These are phyloP conservation scores for Stegastes partitus DNA, from an alignment of 2,113 vertebrate species.

Conservation along the genomic window DNA sequence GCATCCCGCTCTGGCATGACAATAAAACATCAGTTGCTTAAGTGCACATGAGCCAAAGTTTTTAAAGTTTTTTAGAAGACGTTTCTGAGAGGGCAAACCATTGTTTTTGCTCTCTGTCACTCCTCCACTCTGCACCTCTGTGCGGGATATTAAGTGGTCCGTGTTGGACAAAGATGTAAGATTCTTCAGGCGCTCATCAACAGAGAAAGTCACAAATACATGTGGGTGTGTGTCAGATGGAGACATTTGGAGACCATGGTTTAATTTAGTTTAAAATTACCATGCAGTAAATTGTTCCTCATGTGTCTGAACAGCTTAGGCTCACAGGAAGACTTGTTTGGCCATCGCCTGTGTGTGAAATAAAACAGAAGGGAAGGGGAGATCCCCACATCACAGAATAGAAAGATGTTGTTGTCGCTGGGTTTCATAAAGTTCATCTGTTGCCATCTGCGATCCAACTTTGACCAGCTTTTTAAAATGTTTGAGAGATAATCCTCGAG, in stretches of 20 bases:
- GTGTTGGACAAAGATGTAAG: constrained; percentile 43
- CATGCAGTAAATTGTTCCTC: constrained; percentile 62
- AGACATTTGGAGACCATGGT: constrained; percentile 52
- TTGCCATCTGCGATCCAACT: constrained; percentile 63
- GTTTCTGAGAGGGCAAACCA: constrained; percentile 11
- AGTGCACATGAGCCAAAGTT: background rate
- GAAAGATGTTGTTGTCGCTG: constrained; percentile 59
- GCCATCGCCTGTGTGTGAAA: constrained; percentile 56
- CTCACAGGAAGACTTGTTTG: constrained; percentile 49
- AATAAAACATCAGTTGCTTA: background rate
- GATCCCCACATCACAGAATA: constrained; percentile 63
- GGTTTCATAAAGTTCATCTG: constrained; percentile 67
- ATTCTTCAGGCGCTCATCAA: constrained; percentile 42
- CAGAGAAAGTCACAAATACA: constrained; percentile 35
- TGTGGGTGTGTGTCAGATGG: constrained; percentile 35
- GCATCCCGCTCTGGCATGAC: constrained; percentile 8
- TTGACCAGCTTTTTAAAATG: constrained; percentile 47
- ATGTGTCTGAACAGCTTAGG: constrained; percentile 57
- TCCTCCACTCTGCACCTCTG: constrained; percentile 53
- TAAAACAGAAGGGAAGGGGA: constrained; percentile 58
- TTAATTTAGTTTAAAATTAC: constrained; percentile 62
- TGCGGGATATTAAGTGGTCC: constrained; percentile 13
- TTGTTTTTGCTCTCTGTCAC: constrained; percentile 40
- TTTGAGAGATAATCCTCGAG: constrained; percentile 53
- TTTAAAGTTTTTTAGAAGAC: constrained; percentile 10